Conservation (phyloP, 2,888 invertebrate genomes). For the Oscheius onirici region DNA sequence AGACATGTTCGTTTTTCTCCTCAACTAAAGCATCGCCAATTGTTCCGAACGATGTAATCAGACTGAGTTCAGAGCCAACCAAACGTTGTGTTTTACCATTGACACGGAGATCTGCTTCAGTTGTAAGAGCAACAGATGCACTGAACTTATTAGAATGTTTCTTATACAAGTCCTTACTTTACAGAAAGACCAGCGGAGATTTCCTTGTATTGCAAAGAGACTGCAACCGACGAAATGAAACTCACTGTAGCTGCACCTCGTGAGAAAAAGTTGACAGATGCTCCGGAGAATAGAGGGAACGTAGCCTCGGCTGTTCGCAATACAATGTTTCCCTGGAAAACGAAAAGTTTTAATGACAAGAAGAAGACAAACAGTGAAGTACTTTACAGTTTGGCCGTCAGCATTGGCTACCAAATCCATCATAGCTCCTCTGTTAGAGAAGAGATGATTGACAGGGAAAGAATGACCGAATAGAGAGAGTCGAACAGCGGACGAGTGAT, state of each 20-base stretch:
- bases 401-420: conserved; percentile 50
- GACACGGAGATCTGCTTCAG: conserved; percentile 32
- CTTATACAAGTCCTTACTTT: conserved; percentile 32
- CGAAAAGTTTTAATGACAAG: not conserved
- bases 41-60: conserved; percentile 7
- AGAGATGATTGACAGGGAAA: conserved; percentile 36
- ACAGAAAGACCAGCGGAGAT: conserved; percentile 37
- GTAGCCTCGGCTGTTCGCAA: conserved; percentile 36
- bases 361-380: conserved; percentile 41
- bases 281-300: conserved; percentile 52
- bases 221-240: conserved; percentile 41
- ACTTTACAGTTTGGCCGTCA: conserved; percentile 50
- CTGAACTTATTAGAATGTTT: conserved; percentile 27
- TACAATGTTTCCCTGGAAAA: conserved; percentile 42
- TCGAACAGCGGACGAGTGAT: conserved; percentile 37
- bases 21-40: not conserved
- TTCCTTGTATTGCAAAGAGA: conserved; percentile 51
- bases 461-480: conserved; percentile 44
- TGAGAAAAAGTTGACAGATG: conserved; percentile 45
- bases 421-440: conserved; percentile 41
- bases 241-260: conserved; percentile 39
- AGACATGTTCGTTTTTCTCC: not conserved
- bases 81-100: conserved; percentile 25
- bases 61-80: conserved; percentile 29
- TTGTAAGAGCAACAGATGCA: conserved; percentile 35